Conservation (phyloP, 2,888 invertebrate genomes). For the Podotricha telesiphe region DNA sequence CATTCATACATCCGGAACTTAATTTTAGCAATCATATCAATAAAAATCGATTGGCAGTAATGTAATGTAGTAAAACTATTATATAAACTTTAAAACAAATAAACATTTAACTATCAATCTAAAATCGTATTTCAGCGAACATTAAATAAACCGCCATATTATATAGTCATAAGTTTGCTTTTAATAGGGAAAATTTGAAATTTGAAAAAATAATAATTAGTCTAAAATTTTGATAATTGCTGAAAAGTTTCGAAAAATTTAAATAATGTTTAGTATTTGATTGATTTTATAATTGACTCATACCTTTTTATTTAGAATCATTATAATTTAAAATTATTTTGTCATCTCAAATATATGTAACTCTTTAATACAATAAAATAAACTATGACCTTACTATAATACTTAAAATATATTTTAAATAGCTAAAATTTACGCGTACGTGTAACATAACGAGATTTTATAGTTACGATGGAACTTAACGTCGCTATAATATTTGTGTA, state of each 20-base stretch:
- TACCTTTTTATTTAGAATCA: background rate
- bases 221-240: too few relatives aligned
- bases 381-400: conserved; percentile 9
- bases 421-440: conserved; percentile 34
- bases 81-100: conserved; percentile 32
- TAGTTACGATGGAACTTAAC: conserved; percentile 68
- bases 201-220: too few relatives aligned
- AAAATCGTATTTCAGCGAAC: background rate
- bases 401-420: conserved; percentile 26
- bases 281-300: too few relatives aligned
- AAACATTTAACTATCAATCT: conserved; percentile 21
- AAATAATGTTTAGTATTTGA: too few relatives aligned
- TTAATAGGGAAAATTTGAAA: too few relatives aligned
- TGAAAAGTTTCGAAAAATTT: too few relatives aligned
- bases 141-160: background rate
- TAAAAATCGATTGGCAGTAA: conserved; percentile 62
- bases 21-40: conserved; percentile 34
- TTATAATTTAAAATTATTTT: background rate
- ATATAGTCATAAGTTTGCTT: too few relatives aligned
- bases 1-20: conserved; percentile 46
- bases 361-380: background rate
- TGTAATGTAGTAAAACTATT: conserved; percentile 37
- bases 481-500: conserved; percentile 36
- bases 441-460: conserved; percentile 71
- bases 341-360: background rate